Conservation (phyloP, 2,888 invertebrate species). For the Carabus problematicus region DNA sequence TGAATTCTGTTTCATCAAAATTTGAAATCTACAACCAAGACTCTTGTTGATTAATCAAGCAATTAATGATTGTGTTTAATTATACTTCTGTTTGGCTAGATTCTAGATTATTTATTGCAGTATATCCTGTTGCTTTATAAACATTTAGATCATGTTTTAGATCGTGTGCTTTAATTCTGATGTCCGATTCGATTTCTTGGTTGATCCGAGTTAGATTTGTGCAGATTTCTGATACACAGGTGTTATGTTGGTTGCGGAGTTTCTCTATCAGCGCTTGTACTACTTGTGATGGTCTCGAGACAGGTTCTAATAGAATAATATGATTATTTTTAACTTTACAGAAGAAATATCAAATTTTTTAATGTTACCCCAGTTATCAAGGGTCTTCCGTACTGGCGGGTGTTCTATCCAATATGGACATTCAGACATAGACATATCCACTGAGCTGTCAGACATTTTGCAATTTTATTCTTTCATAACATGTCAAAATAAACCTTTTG, state of each 20-base stretch:
- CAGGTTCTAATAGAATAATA: background rate
- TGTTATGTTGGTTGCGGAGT: slow-evolving; percentile 46
- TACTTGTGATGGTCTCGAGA: slow-evolving; percentile 29
- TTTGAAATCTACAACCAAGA: background rate
- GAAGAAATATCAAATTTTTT: no score
- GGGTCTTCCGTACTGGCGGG: no score
- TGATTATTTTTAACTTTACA: background rate
- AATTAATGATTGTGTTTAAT: background rate
- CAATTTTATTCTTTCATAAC: no score
- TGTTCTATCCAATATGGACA: no score
- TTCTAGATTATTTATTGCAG: slow-evolving; percentile 11
- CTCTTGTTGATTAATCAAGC: background rate
- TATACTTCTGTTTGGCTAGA: slow-evolving; percentile 14
- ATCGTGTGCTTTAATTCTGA: slow-evolving; percentile 45
- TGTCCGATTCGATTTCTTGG: slow-evolving; percentile 47
- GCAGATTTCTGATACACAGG: slow-evolving; percentile 45
- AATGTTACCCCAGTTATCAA: no score
- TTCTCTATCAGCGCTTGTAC: slow-evolving; percentile 44
- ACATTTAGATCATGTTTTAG: slow-evolving; percentile 42
- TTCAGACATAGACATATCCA: no score
- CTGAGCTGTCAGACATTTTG: no score
- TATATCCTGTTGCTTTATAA: slow-evolving; percentile 28
- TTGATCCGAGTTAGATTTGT: slow-evolving; percentile 46
- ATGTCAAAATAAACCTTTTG: no score
- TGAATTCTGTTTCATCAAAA: slow-evolving; percentile 40